Percentiles rank a stretch among this genome's conserved stretches.
These are phyloP conservation scores for Nanorana parkeri DNA, from an alignment of 2,113 vertebrate genomes.

Conservation along the genomic window DNA sequence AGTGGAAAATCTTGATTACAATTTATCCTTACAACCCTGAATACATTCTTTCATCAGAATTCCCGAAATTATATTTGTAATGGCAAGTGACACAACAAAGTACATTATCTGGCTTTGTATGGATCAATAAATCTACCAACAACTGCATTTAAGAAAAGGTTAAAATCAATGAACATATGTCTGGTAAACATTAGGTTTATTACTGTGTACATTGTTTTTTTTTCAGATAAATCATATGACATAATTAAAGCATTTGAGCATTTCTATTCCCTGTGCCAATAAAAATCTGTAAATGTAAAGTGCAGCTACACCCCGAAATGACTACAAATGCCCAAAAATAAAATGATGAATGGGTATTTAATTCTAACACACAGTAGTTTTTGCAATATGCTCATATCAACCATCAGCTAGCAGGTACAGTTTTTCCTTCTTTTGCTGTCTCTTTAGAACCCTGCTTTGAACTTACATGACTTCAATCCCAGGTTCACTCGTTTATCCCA, in stretches of 20 bases:
- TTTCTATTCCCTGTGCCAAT: not conserved
- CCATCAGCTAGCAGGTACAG: too few species aligned
- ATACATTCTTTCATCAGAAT: not conserved
- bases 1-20: not conserved
- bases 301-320: too few species aligned
- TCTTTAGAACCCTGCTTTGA: too few species aligned
- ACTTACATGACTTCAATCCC: too few species aligned
- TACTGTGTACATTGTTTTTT: slow-evolving; percentile 26
- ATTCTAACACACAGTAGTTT: too few species aligned
- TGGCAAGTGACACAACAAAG: not conserved
- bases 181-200: slow-evolving; percentile 24
- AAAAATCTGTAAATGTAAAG: not conserved
- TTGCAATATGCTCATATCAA: too few species aligned
- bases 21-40: slow-evolving; percentile 2
- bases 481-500: too few species aligned
- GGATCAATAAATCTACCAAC: slow-evolving; percentile 16
- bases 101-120: not conserved
- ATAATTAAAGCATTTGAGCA: too few species aligned
- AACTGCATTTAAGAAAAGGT: slow-evolving; percentile 45
- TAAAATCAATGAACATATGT: slow-evolving; percentile 52
- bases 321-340: too few species aligned
- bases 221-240: not conserved
- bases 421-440: too few species aligned
- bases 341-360: too few species aligned
- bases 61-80: slow-evolving; percentile 1